Evolutionary conservation across 2,888 invertebrate genomes (phyloP).

Genomic region (Phyllotreta cruciferae): DNA sequence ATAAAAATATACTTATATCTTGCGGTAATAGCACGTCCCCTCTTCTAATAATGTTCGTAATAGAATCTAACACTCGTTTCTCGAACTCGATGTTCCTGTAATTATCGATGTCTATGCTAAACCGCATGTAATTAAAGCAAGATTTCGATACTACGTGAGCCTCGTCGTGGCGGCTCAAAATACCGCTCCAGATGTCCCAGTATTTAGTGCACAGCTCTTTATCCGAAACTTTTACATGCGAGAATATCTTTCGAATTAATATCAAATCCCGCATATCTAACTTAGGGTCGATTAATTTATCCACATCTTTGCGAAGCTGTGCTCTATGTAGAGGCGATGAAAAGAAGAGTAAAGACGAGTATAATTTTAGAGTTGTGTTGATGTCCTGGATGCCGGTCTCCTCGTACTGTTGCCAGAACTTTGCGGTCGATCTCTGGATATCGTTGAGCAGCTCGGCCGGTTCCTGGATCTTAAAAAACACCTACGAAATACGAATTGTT

Average conservation of each 20-base stretch:
- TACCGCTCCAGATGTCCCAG: slow-evolving; percentile 59
- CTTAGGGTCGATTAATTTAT: slow-evolving; percentile 44
- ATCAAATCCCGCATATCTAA: slow-evolving; percentile 43
- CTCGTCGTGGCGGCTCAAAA: slow-evolving; percentile 51
- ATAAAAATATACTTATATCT: slow-evolving; percentile 52
- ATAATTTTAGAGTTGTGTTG: slow-evolving; percentile 55
- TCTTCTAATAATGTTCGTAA: slow-evolving; percentile 54
- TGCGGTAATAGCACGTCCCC: slow-evolving; percentile 57
- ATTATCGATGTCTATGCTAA: slow-evolving; percentile 63
- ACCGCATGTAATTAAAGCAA: slow-evolving; percentile 64
- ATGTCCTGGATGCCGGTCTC: slow-evolving; percentile 41
- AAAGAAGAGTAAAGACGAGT: slow-evolving; percentile 60
- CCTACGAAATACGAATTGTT: slow-evolving; percentile 47
- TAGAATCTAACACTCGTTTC: slow-evolving; percentile 55
- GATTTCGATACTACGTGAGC: slow-evolving; percentile 56
- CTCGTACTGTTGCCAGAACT: slow-evolving; percentile 54
- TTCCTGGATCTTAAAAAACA: slow-evolving; percentile 62
- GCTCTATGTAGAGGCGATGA: slow-evolving; percentile 58
- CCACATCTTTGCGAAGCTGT: slow-evolving; percentile 56
- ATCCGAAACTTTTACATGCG: slow-evolving; percentile 62
- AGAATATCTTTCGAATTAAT: slow-evolving; percentile 60
- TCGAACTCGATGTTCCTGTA: slow-evolving; percentile 63
- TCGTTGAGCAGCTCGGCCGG: slow-evolving; percentile 61
- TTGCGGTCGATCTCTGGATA: slow-evolving; percentile 58
- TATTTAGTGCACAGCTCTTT: slow-evolving; percentile 58